Conservation (phyloP, 1,140 invertebrate genomes). For the Drosophila parvula region DNA sequence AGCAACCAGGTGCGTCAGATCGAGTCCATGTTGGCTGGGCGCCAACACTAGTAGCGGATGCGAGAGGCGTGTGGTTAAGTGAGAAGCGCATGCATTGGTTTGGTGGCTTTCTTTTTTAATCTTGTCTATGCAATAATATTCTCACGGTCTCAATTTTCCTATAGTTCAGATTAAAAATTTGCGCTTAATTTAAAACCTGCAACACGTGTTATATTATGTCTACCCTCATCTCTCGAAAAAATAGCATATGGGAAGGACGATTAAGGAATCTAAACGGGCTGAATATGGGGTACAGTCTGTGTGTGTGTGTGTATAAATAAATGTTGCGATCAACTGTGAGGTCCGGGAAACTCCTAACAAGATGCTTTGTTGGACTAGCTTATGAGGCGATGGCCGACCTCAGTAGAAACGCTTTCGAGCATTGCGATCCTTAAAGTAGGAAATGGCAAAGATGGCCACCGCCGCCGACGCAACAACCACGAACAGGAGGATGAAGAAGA, state of each 20-base stretch:
- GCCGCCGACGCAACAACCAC: constrained; percentile 91
- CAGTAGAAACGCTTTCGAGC: constrained; percentile 96
- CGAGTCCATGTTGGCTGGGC: constrained; percentile 66
- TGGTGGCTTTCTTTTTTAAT: constrained; percentile 28
- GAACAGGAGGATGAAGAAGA: constrained; percentile 93
- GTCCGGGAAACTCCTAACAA: constrained; percentile 16
- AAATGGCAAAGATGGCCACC: constrained; percentile 92
- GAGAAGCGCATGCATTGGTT: constrained; percentile 25
- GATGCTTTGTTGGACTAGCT: constrained; percentile 29
- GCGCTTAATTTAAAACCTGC: constrained; percentile 70
- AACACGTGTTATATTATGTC: constrained; percentile 44
- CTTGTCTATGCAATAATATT: constrained; percentile 69
- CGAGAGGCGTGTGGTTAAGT: constrained; percentile 43
- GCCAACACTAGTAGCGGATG: constrained; percentile 38
- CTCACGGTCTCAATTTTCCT: constrained; percentile 78
- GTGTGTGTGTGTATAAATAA: constrained; percentile 41
- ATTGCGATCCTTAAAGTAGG: constrained; percentile 96
- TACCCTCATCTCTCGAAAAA: constrained; percentile 31
- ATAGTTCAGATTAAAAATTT: constrained; percentile 79
- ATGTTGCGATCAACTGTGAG: constrained; percentile 40
- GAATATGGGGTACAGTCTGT: constrained; percentile 44
- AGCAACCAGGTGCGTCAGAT: constrained; percentile 75
- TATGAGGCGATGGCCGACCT: constrained; percentile 1
- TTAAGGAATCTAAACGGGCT: constrained; percentile 24
- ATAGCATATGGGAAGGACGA: constrained; percentile 6